A percentile compares a stretch with the other conserved stretches of the same genome.
These are phyloP conservation scores for Holothuria scabra DNA, from an alignment of 53 echinoderm and acorn worm species.

Conservation along the genomic window DNA sequence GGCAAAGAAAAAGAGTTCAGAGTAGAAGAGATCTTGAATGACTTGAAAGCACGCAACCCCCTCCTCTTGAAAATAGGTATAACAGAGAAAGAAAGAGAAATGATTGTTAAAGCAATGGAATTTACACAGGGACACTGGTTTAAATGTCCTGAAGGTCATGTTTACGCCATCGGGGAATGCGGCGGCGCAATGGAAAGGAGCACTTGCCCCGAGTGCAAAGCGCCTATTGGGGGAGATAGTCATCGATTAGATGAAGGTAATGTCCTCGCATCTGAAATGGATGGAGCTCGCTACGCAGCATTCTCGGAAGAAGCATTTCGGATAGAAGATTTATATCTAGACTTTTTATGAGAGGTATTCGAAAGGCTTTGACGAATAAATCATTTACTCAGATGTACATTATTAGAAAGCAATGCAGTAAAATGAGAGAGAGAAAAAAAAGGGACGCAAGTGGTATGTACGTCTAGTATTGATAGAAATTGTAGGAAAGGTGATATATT, in stretches of 20 bases:
- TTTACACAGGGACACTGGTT: slow-evolving; percentile 75
- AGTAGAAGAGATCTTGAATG: neutral
- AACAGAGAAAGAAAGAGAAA: slow-evolving; percentile 63
- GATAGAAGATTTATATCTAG: slow-evolving; percentile 67
- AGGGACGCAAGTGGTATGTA: no score
- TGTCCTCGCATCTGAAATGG: slow-evolving; percentile 82
- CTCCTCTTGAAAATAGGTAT: slow-evolving; percentile 52
- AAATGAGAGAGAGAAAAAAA: no score
- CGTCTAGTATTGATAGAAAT: no score
- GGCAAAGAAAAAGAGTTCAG: neutral
- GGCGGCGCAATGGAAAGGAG: slow-evolving; percentile 71
- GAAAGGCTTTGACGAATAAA: no score
- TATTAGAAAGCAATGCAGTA: no score
- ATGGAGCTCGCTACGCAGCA: slow-evolving; percentile 73
- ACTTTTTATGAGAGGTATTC: neutral
- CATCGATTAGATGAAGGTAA: slow-evolving; percentile 72
- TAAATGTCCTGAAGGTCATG: slow-evolving; percentile 81
- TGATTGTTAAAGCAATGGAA: slow-evolving; percentile 74
- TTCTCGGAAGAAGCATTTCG: slow-evolving; percentile 80
- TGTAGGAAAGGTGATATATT: no score
- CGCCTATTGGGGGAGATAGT: slow-evolving; percentile 64
- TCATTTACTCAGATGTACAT: no score
- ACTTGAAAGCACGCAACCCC: slow-evolving; percentile 4
- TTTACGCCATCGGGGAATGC: slow-evolving; percentile 87
- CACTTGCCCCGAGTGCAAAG: slow-evolving; percentile 73